These are phyloP conservation scores for Scopus umbretta DNA, from an alignment of 2,113 vertebrate genomes.

Conservation along the genomic window DNA sequence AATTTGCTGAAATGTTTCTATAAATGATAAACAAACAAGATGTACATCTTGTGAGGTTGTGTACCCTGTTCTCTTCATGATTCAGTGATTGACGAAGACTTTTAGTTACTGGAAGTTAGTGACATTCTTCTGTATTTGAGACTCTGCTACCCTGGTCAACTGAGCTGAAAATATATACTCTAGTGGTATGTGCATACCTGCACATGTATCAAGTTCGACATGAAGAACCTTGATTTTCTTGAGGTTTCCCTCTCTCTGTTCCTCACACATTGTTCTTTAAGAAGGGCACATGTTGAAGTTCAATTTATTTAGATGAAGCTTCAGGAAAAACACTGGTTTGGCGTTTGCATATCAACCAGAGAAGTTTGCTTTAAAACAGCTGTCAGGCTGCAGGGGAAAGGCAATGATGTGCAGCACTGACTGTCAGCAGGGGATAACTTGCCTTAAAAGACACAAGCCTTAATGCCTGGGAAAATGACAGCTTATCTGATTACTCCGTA, in stretches of 20 bases:
- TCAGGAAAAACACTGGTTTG: not conserved
- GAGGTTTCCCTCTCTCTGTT: not conserved
- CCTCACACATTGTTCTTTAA: not conserved
- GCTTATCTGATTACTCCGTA: conserved; percentile 27
- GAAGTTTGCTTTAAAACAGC: not conserved
- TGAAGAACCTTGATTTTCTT: not conserved
- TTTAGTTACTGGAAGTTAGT: not conserved
- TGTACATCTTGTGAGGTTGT: not conserved
- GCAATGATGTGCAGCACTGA: not conserved
- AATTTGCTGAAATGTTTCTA: not conserved
- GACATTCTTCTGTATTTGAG: not conserved
- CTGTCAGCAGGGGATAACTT: not conserved
- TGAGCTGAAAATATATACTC: not conserved
- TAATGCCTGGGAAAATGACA: not conserved
- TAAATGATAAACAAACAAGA: not conserved
- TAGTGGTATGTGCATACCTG: not conserved
- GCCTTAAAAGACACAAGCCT: not conserved
- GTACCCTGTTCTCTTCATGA: not conserved
- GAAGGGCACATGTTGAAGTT: not conserved
- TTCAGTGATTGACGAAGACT: not conserved
- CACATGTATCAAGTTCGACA: not conserved
- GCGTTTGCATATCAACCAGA: not conserved
- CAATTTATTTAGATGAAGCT: not conserved
- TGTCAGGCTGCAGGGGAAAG: not conserved
- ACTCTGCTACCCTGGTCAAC: not conserved